Conservation (phyloP, 2,888 invertebrate species). For the Pristionchus entomophagus region DNA sequence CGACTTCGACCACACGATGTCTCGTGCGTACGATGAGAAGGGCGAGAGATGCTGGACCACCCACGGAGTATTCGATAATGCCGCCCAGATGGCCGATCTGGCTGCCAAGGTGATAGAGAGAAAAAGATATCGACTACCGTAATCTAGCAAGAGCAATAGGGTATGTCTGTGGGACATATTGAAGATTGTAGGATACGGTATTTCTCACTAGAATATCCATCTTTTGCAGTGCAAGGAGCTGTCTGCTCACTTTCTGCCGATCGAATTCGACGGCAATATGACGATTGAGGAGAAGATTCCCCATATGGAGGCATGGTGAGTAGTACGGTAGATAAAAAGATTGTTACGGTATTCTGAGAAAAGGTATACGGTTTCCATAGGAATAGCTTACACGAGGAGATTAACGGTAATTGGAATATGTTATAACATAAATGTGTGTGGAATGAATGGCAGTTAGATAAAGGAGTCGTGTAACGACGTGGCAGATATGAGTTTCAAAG, state of each 20-base stretch:
- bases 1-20: slow-evolving; percentile 75
- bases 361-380: too few relatives aligned
- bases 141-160: neutral
- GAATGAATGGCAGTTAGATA: too few relatives aligned
- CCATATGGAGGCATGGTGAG: slow-evolving; percentile 79
- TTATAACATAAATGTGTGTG: too few relatives aligned
- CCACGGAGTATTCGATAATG: slow-evolving; percentile 73
- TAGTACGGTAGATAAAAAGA: neutral
- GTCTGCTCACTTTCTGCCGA: slow-evolving; percentile 67
- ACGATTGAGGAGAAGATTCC: slow-evolving; percentile 78
- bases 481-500: neutral
- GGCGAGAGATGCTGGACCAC: slow-evolving; percentile 72
- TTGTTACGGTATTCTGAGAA: neutral
- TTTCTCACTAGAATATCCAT: neutral
- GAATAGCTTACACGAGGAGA: too few relatives aligned
- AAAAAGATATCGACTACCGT: neutral
- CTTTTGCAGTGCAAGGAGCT: slow-evolving; percentile 62
- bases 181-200: neutral
- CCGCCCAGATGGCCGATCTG: slow-evolving; percentile 61
- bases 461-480: too few relatives aligned
- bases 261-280: slow-evolving; percentile 77
- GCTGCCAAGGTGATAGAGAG: slow-evolving; percentile 57
- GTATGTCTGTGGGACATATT: neutral
- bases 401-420: too few relatives aligned
- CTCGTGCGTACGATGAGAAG: slow-evolving; percentile 63